Base-by-base conservation (phyloP, 2,797 vertebrate species). In the Morus bassanus region DNA sequence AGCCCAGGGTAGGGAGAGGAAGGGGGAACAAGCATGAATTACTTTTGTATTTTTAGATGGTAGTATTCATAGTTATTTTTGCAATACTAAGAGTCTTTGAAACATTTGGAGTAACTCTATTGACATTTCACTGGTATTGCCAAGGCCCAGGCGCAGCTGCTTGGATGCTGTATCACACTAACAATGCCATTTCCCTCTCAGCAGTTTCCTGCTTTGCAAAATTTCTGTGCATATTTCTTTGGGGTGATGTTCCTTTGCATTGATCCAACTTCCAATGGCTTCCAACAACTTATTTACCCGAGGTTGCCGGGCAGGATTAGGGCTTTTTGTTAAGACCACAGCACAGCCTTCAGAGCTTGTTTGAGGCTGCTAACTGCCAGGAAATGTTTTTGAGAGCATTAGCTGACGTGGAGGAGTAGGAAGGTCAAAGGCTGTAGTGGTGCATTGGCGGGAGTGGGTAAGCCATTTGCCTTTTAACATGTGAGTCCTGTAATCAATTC, bases 41-140 rank as follows among this genome's bases (percentile, higher is more conserved):
- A 25, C n/a, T 93, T 41, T 57, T 85, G 50, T 80, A 61, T 90
- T 89, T 91, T 89, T 85, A 90, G 68, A 33, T 24, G 28, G 82
- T 54, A 41, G 60, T 57, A 75, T 91, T 85, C 67, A 46, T 65
- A 74, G 74, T 51, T 94, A 81, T 73, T 91, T 97, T 81, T 94
- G 84, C 46, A 93, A 27, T 51, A 13, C 43, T 57, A 51, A 57
- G 85, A 85, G 53, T 75, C 93, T 95, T 94, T 89, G 69, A 33
- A 96, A 46, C 9, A 4, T 79, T 93, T 91, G 56, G 33, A 83
- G 69, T 37, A 68, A 92, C 53, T 74, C 43, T 63, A 3, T 8
- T 83, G 79, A 46, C 25, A 7, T 59, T 75, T 81, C 51, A 6
- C 48, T 67, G 85, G 54, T 28, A 21, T 18, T 96, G 93, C 86